These are phyloP conservation scores for Taphrorychus bicolor DNA, from an alignment of 2,888 invertebrate genomes.

Conservation along the genomic window DNA sequence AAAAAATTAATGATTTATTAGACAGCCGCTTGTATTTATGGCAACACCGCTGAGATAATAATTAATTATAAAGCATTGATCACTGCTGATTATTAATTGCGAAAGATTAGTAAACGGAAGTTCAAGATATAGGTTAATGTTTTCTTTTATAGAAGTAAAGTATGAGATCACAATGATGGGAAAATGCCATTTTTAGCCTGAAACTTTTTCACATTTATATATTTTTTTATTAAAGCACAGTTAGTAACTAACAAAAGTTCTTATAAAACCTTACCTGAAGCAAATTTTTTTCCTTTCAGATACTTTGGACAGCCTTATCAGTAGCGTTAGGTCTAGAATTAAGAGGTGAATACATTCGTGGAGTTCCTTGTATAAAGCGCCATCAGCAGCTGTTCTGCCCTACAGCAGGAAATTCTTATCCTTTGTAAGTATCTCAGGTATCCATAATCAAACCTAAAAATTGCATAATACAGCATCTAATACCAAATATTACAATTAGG, in stretches of 20 bases:
- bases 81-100: not conserved
- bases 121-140: not conserved
- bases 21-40: not conserved
- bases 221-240: too few species aligned
- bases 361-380: slow-evolving; percentile 89
- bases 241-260: too few species aligned
- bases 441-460: too few species aligned
- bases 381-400: slow-evolving; percentile 91
- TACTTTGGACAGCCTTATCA: slow-evolving; percentile 89
- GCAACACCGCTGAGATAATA: not conserved
- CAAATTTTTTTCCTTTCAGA: slow-evolving; percentile 65
- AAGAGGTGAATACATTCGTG: slow-evolving; percentile 85
- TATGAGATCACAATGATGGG: not conserved
- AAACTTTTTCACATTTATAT: too few species aligned
- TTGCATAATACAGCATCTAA: too few species aligned
- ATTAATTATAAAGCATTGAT: not conserved
- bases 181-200: not conserved
- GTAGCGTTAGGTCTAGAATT: slow-evolving; percentile 87
- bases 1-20: not conserved
- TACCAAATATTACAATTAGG: too few species aligned
- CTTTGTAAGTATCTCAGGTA: slow-evolving; percentile 82
- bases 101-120: not conserved
- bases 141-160: not conserved
- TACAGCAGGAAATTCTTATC: slow-evolving; percentile 89
- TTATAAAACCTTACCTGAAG: too few species aligned